Percentiles rank a stretch among this genome's conserved stretches.
phyloP scores from a whole-genome alignment of 2,888 invertebrate genomes.

The Cheilosia impressa region DNA sequence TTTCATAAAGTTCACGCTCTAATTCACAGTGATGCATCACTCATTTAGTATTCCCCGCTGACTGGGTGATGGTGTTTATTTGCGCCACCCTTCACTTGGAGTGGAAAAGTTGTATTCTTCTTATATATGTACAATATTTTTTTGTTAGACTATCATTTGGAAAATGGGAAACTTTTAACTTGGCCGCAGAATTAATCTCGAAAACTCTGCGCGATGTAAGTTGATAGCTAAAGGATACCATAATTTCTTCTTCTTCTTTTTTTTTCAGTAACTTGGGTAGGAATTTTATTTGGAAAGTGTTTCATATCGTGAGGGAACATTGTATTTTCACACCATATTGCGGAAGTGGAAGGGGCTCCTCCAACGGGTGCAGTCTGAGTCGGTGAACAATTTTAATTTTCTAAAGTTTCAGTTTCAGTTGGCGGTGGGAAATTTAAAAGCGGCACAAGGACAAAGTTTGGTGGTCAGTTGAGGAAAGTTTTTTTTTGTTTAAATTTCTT shows the following conservation, averaged over 20 bases:
- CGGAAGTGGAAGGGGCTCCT: slow-evolving; percentile 47
- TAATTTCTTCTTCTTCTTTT: slow-evolving; percentile 51
- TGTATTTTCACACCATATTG: slow-evolving; percentile 70
- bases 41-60: slow-evolving; percentile 67
- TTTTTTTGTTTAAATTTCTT: slow-evolving; percentile 16
- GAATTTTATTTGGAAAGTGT: slow-evolving; percentile 39
- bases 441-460: slow-evolving; percentile 45
- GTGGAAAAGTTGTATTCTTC: slow-evolving; percentile 57
- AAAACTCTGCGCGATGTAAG: slow-evolving; percentile 52
- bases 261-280: slow-evolving; percentile 23
- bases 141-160: slow-evolving; percentile 61
- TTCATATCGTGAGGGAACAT: slow-evolving; percentile 61
- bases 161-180: slow-evolving; percentile 74
- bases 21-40: slow-evolving; percentile 73
- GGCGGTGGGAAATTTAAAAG: slow-evolving; percentile 38
- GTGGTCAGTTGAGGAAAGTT: slow-evolving; percentile 32
- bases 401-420: slow-evolving; percentile 62
- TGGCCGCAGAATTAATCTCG: slow-evolving; percentile 70
- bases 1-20: slow-evolving; percentile 69
- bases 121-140: slow-evolving; percentile 30
- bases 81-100: slow-evolving; percentile 24
- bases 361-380: slow-evolving; percentile 24
- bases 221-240: slow-evolving; percentile 65
- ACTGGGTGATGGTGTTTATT: slow-evolving; percentile 35
- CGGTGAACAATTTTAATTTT: slow-evolving; percentile 69